Percentiles rank a stretch among this genome's conserved stretches.
These are phyloP conservation scores for Habrosyne pyritoides DNA, from an alignment of 2,888 invertebrate genomes.

Conservation along the genomic window DNA sequence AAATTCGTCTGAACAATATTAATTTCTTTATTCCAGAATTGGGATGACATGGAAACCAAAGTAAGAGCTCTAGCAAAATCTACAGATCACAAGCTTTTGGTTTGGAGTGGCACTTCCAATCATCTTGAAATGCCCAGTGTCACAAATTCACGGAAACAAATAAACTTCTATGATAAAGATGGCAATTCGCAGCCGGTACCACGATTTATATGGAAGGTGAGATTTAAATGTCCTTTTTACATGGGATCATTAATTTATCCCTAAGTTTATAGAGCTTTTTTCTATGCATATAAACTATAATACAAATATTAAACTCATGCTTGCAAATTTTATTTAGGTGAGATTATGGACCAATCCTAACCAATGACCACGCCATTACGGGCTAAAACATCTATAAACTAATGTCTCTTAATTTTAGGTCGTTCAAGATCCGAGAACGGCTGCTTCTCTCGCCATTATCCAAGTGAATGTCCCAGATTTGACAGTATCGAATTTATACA, in stretches of 20 bases:
- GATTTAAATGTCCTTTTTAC: background rate
- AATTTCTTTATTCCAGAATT: constrained; percentile 46
- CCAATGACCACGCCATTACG: no score
- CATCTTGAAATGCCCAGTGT: constrained; percentile 16
- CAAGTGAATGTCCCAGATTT: constrained; percentile 60
- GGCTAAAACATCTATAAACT: no score
- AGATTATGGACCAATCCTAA: no score
- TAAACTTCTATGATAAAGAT: constrained; percentile 20
- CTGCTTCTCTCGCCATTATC: constrained; percentile 52
- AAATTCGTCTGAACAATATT: background rate
- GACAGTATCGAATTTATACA: constrained; percentile 20
- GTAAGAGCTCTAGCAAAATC: constrained; percentile 41
- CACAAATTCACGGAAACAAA: constrained; percentile 3
- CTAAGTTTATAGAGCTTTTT: background rate
- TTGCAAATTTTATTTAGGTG: no score
- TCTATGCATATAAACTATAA: background rate
- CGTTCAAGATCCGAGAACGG: constrained; percentile 41
- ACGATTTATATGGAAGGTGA: constrained; percentile 46
- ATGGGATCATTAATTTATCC: background rate
- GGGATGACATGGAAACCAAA: constrained; percentile 51
- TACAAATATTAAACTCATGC: no score
- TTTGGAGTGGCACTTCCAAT: constrained; percentile 50
- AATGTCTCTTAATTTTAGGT: constrained; percentile 41
- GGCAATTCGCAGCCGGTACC: constrained; percentile 35
- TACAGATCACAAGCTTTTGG: constrained; percentile 25